Base-by-base conservation (phyloP, 2,888 invertebrate genomes). In the Polydrusus pterygomalis region DNA sequence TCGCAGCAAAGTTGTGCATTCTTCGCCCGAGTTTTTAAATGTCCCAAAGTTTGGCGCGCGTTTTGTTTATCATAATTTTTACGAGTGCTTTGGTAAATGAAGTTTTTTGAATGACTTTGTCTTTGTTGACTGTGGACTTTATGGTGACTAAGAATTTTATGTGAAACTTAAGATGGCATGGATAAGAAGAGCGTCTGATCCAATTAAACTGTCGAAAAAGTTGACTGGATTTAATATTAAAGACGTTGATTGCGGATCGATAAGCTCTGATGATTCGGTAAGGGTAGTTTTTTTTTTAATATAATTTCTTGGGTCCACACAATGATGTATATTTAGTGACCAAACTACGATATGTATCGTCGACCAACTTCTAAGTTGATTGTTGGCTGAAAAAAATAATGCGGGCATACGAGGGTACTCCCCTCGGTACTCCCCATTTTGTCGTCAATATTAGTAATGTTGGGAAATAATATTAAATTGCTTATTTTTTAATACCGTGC, bases 261-360 rank as follows among this genome's bases (percentile, higher is more conserved):
- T 79, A 60, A 84, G 83, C 80, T 86, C 85, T 2, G 85, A 86
- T 78, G 86, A 86, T 83, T 85, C 85, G 84, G 86, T 86, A 84
- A 62, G 18, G 13, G n/a, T n/a, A n/a, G n/a, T n/a, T n/a, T n/a
- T 38, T 62, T 40, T 25, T 25, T 25, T 1, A 25, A 25, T n/a
- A n/a, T n/a, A n/a, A n/a, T n/a, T 3, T 25, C 5, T 25, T 25
- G 5, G 1, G 5, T 25, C 25, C 25, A 25, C 25, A 25, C 25
- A 25, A 25, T 25, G 25, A 25, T 25, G 25, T 25, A 25, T 25
- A 25, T 25, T 25, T 25, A 25, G 25, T 25, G 25, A 25, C 25
- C 25, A 25, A 25, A 5, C 1, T 25, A 25, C 1, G n/a, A n/a
- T n/a, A n/a, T n/a, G n/a, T n/a, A n/a, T n/a, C n/a, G n/a, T n/a